Evolutionary conservation across 2,888 invertebrate genomes (phyloP), one percentile per base, ranked within the genome.

Genomic region (Camptogramma bilineatum): DNA sequence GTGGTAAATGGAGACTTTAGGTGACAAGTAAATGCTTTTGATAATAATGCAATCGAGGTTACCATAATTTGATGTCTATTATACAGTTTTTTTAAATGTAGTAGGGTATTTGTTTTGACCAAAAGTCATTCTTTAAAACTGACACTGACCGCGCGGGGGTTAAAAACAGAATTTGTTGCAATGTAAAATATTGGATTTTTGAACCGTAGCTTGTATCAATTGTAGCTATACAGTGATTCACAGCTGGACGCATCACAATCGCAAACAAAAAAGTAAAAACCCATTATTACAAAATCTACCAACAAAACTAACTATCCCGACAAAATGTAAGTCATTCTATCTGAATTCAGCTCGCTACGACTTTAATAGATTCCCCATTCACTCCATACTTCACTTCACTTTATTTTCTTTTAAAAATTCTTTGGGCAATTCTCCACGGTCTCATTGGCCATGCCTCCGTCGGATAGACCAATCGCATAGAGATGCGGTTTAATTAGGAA

Each of bases 361-460:
- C 61, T 72, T 64, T 72, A 73, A 75, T 73, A 73, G 73, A 73
- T 71, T 71, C 69, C 66, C 62, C 61, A 66, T 67, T 70, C 73
- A 75, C 69, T 68, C 54, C 24, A 52, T 66, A 67, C 72, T 69
- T 60, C 60, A 52, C 56, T 60, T 64, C 59, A 55, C 60, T 64
- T 52, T 65, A 63, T 69, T 73, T 72, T 67, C 65, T 68, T 67
- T 62, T 50, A 58, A 59, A 64, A 68, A 55, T 66, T 66, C 65
- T 69, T 72, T 69, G 55, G 64, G 47, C 60, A 59, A 76, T 77
- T 77, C 54, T 69, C 51, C 68, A 75, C 73, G 77, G 73, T 64
- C 61, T 71, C 66, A 71, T 71, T 71, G 71, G 71, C 69, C 58
- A 64, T 67, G 71, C 64, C 61, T 66, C 53, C 58, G 62, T 58